A percentile compares a stretch with the other conserved stretches of the same genome.
Evolutionary conservation across 2,113 vertebrate genomes (phyloP).

Genomic region (Morone chrysops): DNA sequence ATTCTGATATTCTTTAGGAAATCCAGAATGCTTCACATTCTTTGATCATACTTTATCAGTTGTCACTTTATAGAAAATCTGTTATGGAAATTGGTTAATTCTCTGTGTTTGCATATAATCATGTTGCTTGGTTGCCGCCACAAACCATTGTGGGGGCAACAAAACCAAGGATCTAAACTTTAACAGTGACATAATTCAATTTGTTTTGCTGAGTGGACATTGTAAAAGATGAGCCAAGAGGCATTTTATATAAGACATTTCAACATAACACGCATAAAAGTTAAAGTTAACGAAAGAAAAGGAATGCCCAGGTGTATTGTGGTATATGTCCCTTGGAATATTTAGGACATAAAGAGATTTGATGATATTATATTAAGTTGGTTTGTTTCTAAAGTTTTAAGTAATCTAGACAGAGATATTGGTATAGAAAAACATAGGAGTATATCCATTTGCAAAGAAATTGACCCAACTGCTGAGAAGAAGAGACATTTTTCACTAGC

Average conservation of each 20-base stretch:
- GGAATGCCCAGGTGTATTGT: neutral
- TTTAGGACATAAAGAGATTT: neutral
- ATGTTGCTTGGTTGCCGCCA: neutral
- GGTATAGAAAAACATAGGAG: neutral
- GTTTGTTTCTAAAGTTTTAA: neutral
- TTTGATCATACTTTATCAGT: neutral
- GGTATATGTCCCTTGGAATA: neutral
- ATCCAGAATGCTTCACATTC: neutral
- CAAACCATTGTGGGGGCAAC: neutral
- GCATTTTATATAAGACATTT: slow-evolving; percentile 16
- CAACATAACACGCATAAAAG: neutral
- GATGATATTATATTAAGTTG: neutral
- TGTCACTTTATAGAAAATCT: neutral
- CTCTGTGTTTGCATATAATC: neutral
- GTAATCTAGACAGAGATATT: neutral
- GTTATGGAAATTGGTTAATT: neutral
- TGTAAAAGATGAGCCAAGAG: neutral
- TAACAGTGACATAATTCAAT: neutral
- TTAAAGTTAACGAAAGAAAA: neutral
- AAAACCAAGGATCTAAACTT: neutral
- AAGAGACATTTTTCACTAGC: neutral
- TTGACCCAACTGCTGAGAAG: neutral
- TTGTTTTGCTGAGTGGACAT: neutral
- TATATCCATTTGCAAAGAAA: neutral
- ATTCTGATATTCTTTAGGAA: neutral